Percentiles rank a stretch among this genome's conserved stretches.
Conservation (phyloP, 2,888 invertebrate genomes). For the Aethes cnicana region DNA sequence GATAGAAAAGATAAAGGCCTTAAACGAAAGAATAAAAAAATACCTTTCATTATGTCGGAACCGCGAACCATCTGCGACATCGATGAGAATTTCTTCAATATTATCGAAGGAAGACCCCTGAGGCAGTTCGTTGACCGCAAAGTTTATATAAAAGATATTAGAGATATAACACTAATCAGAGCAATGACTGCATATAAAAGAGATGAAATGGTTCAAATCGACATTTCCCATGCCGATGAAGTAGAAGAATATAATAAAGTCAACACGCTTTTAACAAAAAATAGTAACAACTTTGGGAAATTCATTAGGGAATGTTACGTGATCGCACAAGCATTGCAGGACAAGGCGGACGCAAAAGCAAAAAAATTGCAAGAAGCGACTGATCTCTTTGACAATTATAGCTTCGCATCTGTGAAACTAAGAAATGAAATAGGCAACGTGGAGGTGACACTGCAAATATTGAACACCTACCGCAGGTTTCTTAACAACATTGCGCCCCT, state of each 20-base stretch:
- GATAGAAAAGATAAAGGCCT: neutral
- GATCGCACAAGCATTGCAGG: slow-evolving; percentile 37
- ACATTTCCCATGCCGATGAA: slow-evolving; percentile 35
- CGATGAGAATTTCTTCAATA: slow-evolving; percentile 45
- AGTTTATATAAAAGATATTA: slow-evolving; percentile 42
- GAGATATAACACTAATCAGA: slow-evolving; percentile 42
- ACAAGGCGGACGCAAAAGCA: slow-evolving; percentile 34
- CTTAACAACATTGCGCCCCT: slow-evolving; percentile 40
- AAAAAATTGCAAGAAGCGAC: slow-evolving; percentile 29
- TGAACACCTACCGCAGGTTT: slow-evolving; percentile 42
- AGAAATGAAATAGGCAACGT: slow-evolving; percentile 40
- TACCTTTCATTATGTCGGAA: slow-evolving; percentile 41
- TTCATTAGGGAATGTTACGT: slow-evolving; percentile 41
- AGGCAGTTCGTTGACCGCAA: slow-evolving; percentile 43
- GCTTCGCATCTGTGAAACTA: slow-evolving; percentile 39
- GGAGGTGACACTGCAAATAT: slow-evolving; percentile 39
- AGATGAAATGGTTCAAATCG: slow-evolving; percentile 43
- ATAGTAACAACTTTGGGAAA: slow-evolving; percentile 37
- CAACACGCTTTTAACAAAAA: slow-evolving; percentile 26
- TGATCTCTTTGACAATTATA: slow-evolving; percentile 39
- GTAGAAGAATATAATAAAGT: slow-evolving; percentile 35
- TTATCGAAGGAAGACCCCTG: slow-evolving; percentile 47
- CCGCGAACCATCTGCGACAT: slow-evolving; percentile 44
- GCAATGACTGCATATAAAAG: slow-evolving; percentile 44
- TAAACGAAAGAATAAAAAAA: slow-evolving; percentile 33